Conservation (phyloP, 2,888 invertebrate species). For the Drosophila planitibia region DNA sequence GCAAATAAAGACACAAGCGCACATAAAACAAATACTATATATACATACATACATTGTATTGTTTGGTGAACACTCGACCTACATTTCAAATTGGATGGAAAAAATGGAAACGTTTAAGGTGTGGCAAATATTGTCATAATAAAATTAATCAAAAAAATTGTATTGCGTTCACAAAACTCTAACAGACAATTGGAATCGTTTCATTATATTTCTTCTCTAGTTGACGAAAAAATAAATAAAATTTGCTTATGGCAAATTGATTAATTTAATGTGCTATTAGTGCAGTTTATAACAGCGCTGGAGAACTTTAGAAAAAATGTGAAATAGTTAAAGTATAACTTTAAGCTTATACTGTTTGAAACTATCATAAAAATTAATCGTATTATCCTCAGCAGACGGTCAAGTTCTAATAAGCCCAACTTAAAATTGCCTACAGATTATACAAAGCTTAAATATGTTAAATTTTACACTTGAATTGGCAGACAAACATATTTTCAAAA, state of each 20-base stretch:
- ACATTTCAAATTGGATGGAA: constrained; percentile 38
- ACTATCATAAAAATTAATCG: neutral
- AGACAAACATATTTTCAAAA: neutral
- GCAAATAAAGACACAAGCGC: constrained; percentile 11
- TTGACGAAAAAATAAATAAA: neutral
- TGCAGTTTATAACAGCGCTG: neutral
- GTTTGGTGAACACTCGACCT: constrained; percentile 49
- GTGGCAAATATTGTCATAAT: constrained; percentile 27
- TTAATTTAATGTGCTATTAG: neutral
- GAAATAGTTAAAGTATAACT: neutral
- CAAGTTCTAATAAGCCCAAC: neutral
- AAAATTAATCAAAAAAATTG: constrained; percentile 18
- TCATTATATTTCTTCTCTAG: neutral
- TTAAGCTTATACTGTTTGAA: neutral
- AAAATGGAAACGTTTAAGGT: constrained; percentile 5
- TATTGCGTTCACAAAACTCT: constrained; percentile 21
- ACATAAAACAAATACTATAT: neutral
- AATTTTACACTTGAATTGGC: neutral
- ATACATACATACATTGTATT: constrained; percentile 7
- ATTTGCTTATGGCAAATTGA: neutral
- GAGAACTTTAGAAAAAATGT: neutral
- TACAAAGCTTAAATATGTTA: neutral
- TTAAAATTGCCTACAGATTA: neutral
- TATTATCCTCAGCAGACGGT: neutral
- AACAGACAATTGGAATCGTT: constrained; percentile 10